These are phyloP conservation scores for Ceratina australensis DNA, from an alignment of 1,140 invertebrate species.

Conservation along the genomic window DNA sequence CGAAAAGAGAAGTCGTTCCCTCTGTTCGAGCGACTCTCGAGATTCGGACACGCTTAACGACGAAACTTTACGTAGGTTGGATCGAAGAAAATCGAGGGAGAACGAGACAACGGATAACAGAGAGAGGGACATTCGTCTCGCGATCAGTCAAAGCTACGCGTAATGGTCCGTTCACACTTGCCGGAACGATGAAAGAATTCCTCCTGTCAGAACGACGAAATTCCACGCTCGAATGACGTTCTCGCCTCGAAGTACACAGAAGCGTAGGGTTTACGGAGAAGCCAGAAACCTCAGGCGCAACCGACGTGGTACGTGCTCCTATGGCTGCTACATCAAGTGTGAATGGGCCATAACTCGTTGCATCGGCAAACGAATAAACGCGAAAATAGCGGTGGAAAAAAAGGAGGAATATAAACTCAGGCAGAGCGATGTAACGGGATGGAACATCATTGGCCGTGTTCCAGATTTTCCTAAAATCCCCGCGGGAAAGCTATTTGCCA, in stretches of 20 bases:
- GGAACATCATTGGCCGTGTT: conserved; percentile 53
- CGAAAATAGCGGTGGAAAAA: conserved; percentile 34
- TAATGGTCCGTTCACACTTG: too few species aligned
- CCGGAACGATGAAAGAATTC: too few species aligned
- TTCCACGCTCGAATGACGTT: too few species aligned
- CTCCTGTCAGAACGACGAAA: too few species aligned
- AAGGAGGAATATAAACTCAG: conserved; percentile 30
- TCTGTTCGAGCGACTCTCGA: background rate
- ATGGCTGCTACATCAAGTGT: too few species aligned
- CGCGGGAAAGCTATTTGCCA: conserved; percentile 46
- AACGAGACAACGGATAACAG: too few species aligned
- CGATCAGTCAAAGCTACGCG: background rate
- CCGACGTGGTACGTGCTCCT: too few species aligned
- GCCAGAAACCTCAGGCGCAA: too few species aligned
- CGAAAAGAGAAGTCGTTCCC: background rate
- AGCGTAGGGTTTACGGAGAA: too few species aligned
- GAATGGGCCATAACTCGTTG: conserved; percentile 15
- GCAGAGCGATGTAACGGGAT: conserved; percentile 51
- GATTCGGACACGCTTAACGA: background rate
- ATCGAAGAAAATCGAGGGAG: background rate
- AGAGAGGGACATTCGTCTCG: background rate
- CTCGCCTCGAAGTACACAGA: too few species aligned
- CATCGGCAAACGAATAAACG: conserved; percentile 41
- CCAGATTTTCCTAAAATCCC: conserved; percentile 65
- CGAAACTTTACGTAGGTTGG: background rate